Evolutionary conservation across 1,140 invertebrate genomes (phyloP).

Genomic region (Apis laboriosa): DNA sequence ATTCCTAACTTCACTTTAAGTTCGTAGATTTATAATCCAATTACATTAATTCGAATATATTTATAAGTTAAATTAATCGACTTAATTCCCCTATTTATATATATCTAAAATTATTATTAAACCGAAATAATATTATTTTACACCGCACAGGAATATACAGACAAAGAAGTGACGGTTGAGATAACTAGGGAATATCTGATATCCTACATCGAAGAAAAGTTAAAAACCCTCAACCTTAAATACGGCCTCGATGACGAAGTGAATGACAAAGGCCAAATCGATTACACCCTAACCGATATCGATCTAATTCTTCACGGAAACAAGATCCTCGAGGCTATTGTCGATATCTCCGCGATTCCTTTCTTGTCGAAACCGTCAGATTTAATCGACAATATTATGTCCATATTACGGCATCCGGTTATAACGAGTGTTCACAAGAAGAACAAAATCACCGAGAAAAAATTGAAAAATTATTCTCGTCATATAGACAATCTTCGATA

Average conservation of each 20-base stretch:
- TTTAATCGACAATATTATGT: conserved; percentile 26
- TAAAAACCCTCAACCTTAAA: conserved; percentile 50
- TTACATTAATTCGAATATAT: no score
- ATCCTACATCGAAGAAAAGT: conserved; percentile 12
- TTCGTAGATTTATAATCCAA: no score
- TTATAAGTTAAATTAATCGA: no score
- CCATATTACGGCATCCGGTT: conserved; percentile 34
- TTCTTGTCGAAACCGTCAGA: neutral
- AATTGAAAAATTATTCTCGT: conserved; percentile 35
- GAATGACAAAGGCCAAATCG: conserved; percentile 22
- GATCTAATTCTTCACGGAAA: conserved; percentile 62
- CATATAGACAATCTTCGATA: conserved; percentile 40
- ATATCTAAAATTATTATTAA: no score
- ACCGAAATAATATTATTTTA: no score
- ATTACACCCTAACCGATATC: neutral
- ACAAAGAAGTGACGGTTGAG: neutral
- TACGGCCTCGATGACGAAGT: conserved; percentile 58
- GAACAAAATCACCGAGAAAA: neutral
- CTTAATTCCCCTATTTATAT: no score
- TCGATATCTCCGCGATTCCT: conserved; percentile 19
- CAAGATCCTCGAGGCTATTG: conserved; percentile 38
- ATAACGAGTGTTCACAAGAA: conserved; percentile 21
- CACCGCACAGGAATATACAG: neutral
- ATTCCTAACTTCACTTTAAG: no score
- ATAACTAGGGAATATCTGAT: neutral